Percentiles rank a stretch among this genome's conserved stretches.
These are phyloP conservation scores for Galemys pyrenaicus DNA, from an alignment of 2,113 vertebrate genomes.

Conservation along the genomic window DNA sequence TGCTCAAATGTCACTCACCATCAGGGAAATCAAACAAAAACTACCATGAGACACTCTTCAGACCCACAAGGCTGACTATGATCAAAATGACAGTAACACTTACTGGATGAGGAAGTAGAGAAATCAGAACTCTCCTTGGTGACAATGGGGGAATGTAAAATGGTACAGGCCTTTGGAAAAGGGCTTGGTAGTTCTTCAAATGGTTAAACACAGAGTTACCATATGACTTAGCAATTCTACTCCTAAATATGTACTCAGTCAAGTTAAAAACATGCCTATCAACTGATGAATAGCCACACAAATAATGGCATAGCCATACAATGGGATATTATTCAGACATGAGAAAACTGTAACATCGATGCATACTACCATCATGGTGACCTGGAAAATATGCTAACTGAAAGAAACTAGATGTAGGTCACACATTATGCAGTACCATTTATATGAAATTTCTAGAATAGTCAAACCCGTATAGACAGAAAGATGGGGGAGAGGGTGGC, in stretches of 20 bases:
- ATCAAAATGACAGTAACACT: background rate
- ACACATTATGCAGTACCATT: background rate
- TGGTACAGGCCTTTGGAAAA: no score
- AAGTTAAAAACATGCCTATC: background rate
- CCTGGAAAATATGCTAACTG: background rate
- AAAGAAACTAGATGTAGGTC: background rate
- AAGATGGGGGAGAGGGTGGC: no score
- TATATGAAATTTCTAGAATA: background rate
- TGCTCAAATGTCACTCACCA: background rate
- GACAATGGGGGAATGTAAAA: no score
- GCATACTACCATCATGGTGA: background rate
- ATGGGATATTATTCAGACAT: background rate
- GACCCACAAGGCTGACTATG: background rate
- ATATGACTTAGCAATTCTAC: no score
- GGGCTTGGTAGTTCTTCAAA: no score
- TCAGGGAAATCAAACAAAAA: background rate
- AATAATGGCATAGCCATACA: background rate
- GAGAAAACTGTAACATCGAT: background rate
- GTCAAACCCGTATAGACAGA: background rate
- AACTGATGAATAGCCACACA: background rate
- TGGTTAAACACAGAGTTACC: no score
- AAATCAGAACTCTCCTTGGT: background rate
- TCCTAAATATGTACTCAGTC: background rate
- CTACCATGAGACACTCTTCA: background rate
- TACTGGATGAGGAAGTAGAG: background rate